phyloP scores from a whole-genome alignment of 2,113 vertebrate genomes.

The Acanthochromis polyacanthus region DNA sequence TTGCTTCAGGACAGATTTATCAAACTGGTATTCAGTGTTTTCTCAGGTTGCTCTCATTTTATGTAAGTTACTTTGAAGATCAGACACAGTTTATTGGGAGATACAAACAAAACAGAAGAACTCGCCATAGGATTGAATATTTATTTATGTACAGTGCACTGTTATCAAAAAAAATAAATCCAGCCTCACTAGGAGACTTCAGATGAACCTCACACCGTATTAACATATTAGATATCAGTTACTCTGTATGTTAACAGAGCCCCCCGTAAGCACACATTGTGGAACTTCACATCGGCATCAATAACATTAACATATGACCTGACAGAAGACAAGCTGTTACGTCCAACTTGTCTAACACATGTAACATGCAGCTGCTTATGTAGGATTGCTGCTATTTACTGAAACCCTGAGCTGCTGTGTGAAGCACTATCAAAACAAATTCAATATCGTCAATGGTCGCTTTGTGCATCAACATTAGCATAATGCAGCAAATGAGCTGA shows the following conservation, averaged over 20 bases:
- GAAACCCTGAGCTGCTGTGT: neutral
- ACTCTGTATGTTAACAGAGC: neutral
- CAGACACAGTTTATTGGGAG: too few relatives aligned
- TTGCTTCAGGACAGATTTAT: too few relatives aligned
- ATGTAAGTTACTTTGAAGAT: too few relatives aligned
- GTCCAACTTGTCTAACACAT: neutral
- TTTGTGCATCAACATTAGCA: constrained; percentile 16
- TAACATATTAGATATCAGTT: neutral
- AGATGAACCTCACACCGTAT: too few relatives aligned
- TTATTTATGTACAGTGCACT: too few relatives aligned
- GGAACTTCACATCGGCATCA: neutral
- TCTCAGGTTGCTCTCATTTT: too few relatives aligned
- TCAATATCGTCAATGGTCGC: neutral
- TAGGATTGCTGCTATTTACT: neutral
- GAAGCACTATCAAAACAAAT: neutral
- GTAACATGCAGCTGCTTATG: neutral
- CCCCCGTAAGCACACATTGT: neutral
- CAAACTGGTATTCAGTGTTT: too few relatives aligned
- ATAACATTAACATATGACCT: constrained; percentile 13
- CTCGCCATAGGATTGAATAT: too few relatives aligned
- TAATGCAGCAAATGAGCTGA: constrained; percentile 9
- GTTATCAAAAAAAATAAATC: too few relatives aligned
- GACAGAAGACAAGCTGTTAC: neutral
- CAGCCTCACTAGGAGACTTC: too few relatives aligned
- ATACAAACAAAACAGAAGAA: too few relatives aligned